Evolutionary conservation across 37 sponge, comb jelly and placozoan genomes (phyloP).

Genomic region (Cladorhizidae sp.): DNA sequence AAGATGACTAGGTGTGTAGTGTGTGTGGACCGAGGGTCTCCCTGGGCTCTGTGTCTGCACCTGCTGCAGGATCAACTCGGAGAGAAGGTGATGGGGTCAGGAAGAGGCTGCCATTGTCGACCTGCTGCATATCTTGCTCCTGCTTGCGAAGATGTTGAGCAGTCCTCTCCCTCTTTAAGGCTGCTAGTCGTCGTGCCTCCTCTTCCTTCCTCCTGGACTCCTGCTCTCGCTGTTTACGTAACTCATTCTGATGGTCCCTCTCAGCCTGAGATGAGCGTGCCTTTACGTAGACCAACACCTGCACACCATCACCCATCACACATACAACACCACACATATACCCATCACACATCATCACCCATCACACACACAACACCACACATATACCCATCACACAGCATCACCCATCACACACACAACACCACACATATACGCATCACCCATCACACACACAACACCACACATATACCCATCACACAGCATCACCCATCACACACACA

Average conservation of each 20-base stretch:
- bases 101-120: not conserved
- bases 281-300: constrained; percentile 70
- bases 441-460: no score
- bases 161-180: constrained; percentile 20
- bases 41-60: no score
- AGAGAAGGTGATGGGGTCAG: not conserved
- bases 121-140: not conserved
- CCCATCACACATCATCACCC: no score
- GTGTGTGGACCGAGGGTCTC: no score
- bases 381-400: no score
- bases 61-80: not conserved
- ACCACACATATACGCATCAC: no score
- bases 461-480: no score
- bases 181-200: constrained; percentile 22
- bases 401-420: no score
- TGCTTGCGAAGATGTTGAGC: constrained; percentile 16
- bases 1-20: no score
- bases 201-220: constrained; percentile 16
- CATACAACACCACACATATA: no score
- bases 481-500: no score
- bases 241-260: constrained; percentile 53
- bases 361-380: no score
- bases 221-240: constrained; percentile 55
- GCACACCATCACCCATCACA: not conserved
- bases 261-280: constrained; percentile 61